These are phyloP conservation scores for Anthopleura sola DNA, from an alignment of 64 coral and sea anemone species.

Conservation along the genomic window DNA sequence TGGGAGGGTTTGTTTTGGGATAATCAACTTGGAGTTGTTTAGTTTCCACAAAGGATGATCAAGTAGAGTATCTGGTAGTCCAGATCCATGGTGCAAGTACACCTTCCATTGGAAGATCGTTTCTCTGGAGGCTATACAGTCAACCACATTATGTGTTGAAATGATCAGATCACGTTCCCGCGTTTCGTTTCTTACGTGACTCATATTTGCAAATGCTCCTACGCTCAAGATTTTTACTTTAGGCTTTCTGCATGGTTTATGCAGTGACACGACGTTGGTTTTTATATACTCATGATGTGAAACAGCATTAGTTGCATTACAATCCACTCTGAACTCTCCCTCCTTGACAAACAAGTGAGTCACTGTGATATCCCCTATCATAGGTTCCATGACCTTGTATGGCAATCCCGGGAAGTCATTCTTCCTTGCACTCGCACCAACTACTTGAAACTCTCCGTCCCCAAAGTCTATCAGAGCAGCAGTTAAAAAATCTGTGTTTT, in stretches of 20 bases:
- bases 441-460: background rate
- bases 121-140: conserved; percentile 29
- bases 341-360: background rate
- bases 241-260: conserved; percentile 39
- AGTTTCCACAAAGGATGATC: conserved; percentile 3
- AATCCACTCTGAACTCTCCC: background rate
- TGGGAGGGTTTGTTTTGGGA: conserved; percentile 23
- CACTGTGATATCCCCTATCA: background rate
- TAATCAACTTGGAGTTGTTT: conserved; percentile 15
- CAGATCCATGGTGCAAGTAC: background rate
- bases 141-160: background rate
- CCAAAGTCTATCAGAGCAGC: background rate
- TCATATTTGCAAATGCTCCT: background rate
- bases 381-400: background rate
- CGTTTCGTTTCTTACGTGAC: background rate
- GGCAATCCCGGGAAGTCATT: background rate
- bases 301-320: background rate
- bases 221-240: background rate
- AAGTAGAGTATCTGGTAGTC: background rate
- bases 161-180: conserved; percentile 11
- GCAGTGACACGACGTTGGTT: background rate
- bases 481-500: background rate
- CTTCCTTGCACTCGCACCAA: background rate
- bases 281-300: background rate
- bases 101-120: conserved; percentile 32